These are phyloP conservation scores for Epistrophe eligans DNA, from an alignment of 2,888 invertebrate genomes.

Conservation along the genomic window DNA sequence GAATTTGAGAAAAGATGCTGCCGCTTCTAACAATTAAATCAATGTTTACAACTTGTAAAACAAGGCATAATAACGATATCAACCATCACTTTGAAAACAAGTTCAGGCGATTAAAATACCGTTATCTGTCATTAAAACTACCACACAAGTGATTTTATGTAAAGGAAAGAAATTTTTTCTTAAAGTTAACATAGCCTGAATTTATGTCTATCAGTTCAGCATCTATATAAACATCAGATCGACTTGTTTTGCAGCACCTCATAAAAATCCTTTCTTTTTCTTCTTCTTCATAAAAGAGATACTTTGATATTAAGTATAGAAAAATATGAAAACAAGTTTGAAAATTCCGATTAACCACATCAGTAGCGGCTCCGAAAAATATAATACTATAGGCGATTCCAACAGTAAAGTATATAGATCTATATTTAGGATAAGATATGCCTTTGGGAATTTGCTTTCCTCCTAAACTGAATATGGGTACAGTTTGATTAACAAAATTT, in stretches of 20 bases:
- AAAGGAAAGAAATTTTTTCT: constrained; percentile 19
- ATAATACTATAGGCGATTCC: no score
- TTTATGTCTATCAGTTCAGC: constrained; percentile 3
- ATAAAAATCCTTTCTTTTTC: constrained; percentile 30
- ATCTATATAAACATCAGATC: neutral
- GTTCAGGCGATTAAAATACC: constrained; percentile 38
- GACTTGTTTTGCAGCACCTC: constrained; percentile 22
- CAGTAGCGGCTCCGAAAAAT: constrained; percentile 9
- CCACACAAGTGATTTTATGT: constrained; percentile 11
- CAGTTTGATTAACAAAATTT: no score
- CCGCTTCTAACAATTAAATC: neutral
- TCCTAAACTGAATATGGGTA: no score
- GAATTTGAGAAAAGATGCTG: no score
- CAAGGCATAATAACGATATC: constrained; percentile 23
- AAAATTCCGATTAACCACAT: neutral
- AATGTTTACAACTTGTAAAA: constrained; percentile 38
- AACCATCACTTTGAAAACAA: neutral
- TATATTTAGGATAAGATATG: no score
- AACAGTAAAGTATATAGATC: no score
- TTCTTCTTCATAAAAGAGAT: neutral
- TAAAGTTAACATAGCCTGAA: neutral
- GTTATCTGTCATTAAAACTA: constrained; percentile 22
- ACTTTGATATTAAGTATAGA: neutral
- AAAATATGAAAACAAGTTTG: constrained; percentile 13
- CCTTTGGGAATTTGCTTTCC: no score